Percentiles rank a stretch among this genome's conserved stretches.
Evolutionary conservation across 2,797 vertebrate genomes (phyloP).

Genomic region (Molossus alvarezi): DNA sequence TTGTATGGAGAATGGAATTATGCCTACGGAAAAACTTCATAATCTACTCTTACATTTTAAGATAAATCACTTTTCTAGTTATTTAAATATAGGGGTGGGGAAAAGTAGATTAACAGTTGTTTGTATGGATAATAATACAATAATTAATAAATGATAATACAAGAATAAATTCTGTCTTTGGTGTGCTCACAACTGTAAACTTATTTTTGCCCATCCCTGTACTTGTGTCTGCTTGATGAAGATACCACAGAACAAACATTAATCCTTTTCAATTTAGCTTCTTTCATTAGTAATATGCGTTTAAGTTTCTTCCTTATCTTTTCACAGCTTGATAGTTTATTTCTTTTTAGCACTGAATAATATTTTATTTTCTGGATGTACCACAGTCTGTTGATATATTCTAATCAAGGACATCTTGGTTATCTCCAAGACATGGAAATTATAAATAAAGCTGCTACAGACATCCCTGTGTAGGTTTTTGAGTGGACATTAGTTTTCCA

Average conservation of each 20-base stretch:
- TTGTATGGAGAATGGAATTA: background rate
- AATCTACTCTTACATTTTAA: conserved; percentile 14
- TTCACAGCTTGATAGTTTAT: background rate
- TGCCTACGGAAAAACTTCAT: background rate
- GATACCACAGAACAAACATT: background rate
- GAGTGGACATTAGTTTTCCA: background rate
- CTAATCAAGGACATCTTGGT: background rate
- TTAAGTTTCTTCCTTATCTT: background rate
- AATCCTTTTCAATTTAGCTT: background rate
- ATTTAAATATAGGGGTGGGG: too few relatives aligned
- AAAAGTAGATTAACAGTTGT: too few relatives aligned
- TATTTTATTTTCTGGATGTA: background rate
- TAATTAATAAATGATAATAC: too few relatives aligned
- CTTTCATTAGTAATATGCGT: background rate
- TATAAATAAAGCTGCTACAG: background rate
- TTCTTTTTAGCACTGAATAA: background rate
- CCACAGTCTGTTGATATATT: background rate
- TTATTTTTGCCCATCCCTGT: background rate
- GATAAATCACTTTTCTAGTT: too few relatives aligned
- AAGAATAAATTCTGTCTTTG: too few relatives aligned
- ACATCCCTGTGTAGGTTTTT: background rate
- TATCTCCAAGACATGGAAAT: background rate
- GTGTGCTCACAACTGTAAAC: too few relatives aligned
- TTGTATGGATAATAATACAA: too few relatives aligned
- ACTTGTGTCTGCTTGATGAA: background rate